A percentile compares a stretch with the other conserved stretches of the same genome.
These are phyloP conservation scores for Cepphus grylle DNA, from an alignment of 2,113 vertebrate genomes.

Conservation along the genomic window DNA sequence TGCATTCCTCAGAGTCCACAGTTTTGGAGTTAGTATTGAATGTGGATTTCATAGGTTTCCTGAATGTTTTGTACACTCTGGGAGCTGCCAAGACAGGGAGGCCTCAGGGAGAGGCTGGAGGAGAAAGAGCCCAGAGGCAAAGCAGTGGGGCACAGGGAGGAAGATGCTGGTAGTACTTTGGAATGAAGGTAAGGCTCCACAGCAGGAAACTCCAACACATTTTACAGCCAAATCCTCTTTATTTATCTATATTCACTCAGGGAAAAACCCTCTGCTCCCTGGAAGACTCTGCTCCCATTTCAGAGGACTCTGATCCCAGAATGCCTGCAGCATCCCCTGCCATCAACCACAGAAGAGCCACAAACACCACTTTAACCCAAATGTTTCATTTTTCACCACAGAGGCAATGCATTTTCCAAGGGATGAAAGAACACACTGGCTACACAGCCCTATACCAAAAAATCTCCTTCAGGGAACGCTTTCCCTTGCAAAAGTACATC, in stretches of 20 bases:
- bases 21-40: background rate
- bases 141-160: background rate
- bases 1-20: background rate
- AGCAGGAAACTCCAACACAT: background rate
- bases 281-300: background rate
- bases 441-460: background rate
- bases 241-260: background rate
- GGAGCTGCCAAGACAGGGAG: conserved; percentile 33
- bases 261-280: background rate
- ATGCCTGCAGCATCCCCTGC: background rate
- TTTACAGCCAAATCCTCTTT: background rate
- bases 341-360: conserved; percentile 15
- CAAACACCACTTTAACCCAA: background rate
- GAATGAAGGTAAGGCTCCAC: background rate
- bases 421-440: background rate
- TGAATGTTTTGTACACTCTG: background rate
- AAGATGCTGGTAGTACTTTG: background rate
- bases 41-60: conserved; percentile 39
- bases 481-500: background rate
- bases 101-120: background rate
- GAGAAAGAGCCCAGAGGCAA: background rate
- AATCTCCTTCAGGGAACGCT: background rate
- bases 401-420: background rate
- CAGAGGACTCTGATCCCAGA: background rate
- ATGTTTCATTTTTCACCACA: conserved; percentile 25